These are phyloP conservation scores for Typhlichthys subterraneus DNA, from an alignment of 2,797 vertebrate genomes.

Conservation along the genomic window DNA sequence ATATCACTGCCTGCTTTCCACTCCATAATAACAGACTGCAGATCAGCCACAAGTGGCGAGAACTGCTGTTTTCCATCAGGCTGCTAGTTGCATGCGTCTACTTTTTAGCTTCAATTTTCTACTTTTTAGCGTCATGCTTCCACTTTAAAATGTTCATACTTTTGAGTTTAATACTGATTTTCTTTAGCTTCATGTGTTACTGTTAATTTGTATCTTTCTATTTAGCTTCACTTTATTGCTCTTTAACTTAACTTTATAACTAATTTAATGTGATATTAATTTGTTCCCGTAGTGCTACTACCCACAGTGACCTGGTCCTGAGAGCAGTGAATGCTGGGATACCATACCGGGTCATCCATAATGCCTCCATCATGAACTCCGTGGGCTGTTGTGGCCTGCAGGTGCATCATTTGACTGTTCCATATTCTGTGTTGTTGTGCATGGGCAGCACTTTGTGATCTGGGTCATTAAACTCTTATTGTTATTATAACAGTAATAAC, in stretches of 20 bases:
- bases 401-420: constrained; percentile 67
- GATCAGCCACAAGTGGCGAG: constrained; percentile 24
- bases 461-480: constrained; percentile 19
- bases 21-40: constrained; percentile 56
- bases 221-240: too few relatives aligned
- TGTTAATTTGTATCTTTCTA: neutral
- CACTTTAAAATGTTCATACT: too few relatives aligned
- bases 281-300: constrained; percentile 85
- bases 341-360: constrained; percentile 89
- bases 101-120: too few relatives aligned
- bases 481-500: constrained; percentile 17
- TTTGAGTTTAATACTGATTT: too few relatives aligned
- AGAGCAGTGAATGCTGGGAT: constrained; percentile 89
- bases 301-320: constrained; percentile 93
- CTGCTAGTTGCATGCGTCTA: neutral
- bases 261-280: neutral
- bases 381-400: constrained; percentile 96
- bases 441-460: neutral
- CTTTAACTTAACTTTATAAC: too few relatives aligned
- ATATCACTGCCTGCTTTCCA: constrained; percentile 28
- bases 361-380: constrained; percentile 94
- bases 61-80: constrained; percentile 2
- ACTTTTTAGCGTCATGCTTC: too few relatives aligned
- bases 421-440: constrained; percentile 26
- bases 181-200: neutral